These are phyloP conservation scores for Ferdinandea cuprea DNA, from an alignment of 2,888 invertebrate genomes.

Conservation along the genomic window DNA sequence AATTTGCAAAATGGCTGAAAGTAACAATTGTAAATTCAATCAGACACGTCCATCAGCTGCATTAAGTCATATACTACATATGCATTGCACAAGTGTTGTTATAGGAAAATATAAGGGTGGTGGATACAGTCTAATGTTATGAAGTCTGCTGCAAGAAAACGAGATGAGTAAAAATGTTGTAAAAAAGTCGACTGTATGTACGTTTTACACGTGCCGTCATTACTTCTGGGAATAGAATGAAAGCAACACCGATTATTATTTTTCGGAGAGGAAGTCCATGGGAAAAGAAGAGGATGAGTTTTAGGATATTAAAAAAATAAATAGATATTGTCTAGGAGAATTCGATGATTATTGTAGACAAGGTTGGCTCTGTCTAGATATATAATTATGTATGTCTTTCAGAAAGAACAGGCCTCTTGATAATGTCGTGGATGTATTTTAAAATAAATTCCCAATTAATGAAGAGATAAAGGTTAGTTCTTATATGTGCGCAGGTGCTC, in stretches of 20 bases:
- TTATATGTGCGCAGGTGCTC: too few relatives aligned
- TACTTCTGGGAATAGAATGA: conserved; percentile 51
- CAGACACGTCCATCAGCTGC: conserved; percentile 58
- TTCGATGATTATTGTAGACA: too few relatives aligned
- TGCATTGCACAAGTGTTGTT: conserved; percentile 29
- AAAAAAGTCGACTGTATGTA: conserved; percentile 49
- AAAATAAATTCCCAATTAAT: too few relatives aligned
- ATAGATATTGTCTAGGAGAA: too few relatives aligned
- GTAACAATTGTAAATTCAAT: conserved; percentile 48
- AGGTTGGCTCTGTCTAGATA: too few relatives aligned
- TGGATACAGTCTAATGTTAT: conserved; percentile 12
- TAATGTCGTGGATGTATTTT: too few relatives aligned
- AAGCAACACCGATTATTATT: conserved; percentile 32
- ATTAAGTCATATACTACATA: conserved; percentile 21
- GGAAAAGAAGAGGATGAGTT: conserved; percentile 2
- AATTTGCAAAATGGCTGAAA: conserved; percentile 61
- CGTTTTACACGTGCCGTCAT: conserved; percentile 53
- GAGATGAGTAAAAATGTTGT: conserved; percentile 47
- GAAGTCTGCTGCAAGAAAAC: conserved; percentile 40
- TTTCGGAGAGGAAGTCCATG: conserved; percentile 32
- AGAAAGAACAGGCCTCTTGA: too few relatives aligned
- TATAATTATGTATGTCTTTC: too few relatives aligned
- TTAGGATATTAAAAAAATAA: neutral
- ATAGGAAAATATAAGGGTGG: conserved; percentile 1
- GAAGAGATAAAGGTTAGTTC: too few relatives aligned